A percentile compares a stretch with the other conserved stretches of the same genome.
Evolutionary conservation across 2,888 invertebrate genomes (phyloP).

Genomic region (Agrochola lota): DNA sequence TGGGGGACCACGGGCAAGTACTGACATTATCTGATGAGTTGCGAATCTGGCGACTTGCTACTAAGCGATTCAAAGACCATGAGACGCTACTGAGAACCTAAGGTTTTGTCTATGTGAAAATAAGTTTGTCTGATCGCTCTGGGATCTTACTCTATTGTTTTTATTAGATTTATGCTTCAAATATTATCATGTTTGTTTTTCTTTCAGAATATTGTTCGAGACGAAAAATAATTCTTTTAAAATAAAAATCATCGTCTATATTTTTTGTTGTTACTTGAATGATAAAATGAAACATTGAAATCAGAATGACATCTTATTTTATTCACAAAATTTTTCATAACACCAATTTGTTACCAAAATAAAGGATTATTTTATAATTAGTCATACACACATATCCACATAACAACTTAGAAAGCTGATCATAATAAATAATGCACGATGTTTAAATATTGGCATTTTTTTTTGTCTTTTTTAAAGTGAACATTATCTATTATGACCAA

Average conservation of each 20-base stretch:
- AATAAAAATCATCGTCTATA: slow-evolving; percentile 30
- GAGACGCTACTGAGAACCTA: too few relatives aligned
- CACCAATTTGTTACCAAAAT: slow-evolving; percentile 90
- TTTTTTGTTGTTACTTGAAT: slow-evolving; percentile 40
- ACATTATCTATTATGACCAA: slow-evolving; percentile 80
- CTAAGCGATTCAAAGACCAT: too few relatives aligned
- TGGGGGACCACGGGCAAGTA: too few relatives aligned
- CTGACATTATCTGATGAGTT: too few relatives aligned
- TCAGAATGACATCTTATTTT: slow-evolving; percentile 89
- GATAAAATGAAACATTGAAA: slow-evolving; percentile 61
- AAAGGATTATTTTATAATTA: slow-evolving; percentile 88
- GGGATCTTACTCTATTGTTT: too few relatives aligned
- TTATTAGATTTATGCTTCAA: too few relatives aligned
- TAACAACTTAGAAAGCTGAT: slow-evolving; percentile 84
- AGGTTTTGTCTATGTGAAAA: too few relatives aligned
- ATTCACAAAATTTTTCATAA: slow-evolving; percentile 89
- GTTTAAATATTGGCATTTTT: slow-evolving; percentile 68
- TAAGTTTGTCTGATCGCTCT: too few relatives aligned
- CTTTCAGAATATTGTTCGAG: slow-evolving; percentile 86
- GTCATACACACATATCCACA: slow-evolving; percentile 87
- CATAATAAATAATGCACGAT: slow-evolving; percentile 77
- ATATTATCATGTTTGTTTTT: slow-evolving; percentile 43
- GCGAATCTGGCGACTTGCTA: too few relatives aligned
- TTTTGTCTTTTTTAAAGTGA: slow-evolving; percentile 70
- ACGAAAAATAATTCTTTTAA: slow-evolving; percentile 76